Conservation (phyloP, 2,888 invertebrate genomes). For the Hoplodrina blanda region DNA sequence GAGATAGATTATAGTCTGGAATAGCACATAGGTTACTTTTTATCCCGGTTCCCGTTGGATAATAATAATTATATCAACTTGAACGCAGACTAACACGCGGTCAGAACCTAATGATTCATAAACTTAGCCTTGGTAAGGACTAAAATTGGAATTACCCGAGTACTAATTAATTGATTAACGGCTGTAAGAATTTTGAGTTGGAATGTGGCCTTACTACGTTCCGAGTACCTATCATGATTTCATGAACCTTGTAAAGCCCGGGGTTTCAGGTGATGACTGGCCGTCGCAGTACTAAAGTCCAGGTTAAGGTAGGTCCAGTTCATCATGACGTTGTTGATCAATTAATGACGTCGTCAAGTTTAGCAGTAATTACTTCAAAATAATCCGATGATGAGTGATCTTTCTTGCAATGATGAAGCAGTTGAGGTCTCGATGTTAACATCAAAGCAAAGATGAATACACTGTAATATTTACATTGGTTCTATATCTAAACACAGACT, state of each 20-base stretch:
- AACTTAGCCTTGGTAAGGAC: constrained; percentile 24
- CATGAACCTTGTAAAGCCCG: neutral
- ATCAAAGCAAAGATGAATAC: too few species aligned
- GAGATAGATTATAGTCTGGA: too few species aligned
- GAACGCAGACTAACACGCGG: too few species aligned
- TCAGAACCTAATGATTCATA: constrained; percentile 24
- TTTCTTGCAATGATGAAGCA: too few species aligned
- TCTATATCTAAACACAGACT: constrained; percentile 5
- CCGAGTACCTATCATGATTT: neutral
- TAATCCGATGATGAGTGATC: too few species aligned
- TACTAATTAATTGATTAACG: constrained; percentile 2
- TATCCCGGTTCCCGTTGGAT: too few species aligned
- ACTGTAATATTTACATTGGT: too few species aligned
- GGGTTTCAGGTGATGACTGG: constrained; percentile 10
- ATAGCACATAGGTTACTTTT: too few species aligned
- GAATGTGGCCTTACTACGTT: neutral
- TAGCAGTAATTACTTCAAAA: neutral
- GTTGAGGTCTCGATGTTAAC: too few species aligned
- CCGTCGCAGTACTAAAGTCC: neutral
- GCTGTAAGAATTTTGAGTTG: neutral
- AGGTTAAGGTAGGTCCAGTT: neutral
- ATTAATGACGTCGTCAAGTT: neutral
- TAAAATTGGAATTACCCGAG: constrained; percentile 23
- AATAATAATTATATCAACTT: too few species aligned
- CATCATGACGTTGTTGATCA: neutral